These are phyloP conservation scores for Oryzias javanicus DNA, from an alignment of 2,113 vertebrate species.

Conservation along the genomic window DNA sequence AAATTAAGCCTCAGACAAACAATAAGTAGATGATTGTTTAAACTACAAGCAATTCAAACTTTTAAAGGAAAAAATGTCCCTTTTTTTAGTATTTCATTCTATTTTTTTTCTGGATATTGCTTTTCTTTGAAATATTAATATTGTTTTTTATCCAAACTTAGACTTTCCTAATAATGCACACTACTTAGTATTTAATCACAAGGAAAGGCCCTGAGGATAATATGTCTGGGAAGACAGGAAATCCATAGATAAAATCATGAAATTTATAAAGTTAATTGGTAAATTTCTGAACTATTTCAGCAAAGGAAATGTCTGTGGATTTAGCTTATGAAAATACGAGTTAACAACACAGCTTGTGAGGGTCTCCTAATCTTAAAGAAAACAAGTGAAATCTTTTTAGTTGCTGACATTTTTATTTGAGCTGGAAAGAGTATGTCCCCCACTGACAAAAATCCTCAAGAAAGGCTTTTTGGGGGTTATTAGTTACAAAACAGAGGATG, in stretches of 20 bases:
- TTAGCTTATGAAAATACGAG: constrained; percentile 27
- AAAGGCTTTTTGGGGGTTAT: constrained; percentile 42
- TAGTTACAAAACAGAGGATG: constrained; percentile 29
- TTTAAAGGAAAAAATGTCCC: no score
- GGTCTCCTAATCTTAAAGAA: constrained; percentile 39
- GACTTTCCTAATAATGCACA: constrained; percentile 25
- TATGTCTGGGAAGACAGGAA: constrained; percentile 22
- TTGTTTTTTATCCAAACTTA: constrained; percentile 26
- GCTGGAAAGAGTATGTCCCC: constrained; percentile 28
- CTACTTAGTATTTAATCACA: constrained; percentile 36
- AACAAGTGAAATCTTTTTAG: constrained; percentile 37
- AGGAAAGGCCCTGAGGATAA: constrained; percentile 12
- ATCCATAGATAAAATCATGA: constrained; percentile 31
- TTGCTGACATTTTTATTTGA: constrained; percentile 49
- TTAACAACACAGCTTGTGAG: constrained; percentile 5
- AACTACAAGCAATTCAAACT: no score
- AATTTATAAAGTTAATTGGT: constrained; percentile 33
- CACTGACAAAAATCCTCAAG: constrained; percentile 52
- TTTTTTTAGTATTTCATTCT: no score
- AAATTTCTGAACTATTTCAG: constrained; percentile 16
- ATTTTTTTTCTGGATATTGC: no score
- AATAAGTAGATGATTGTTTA: no score
- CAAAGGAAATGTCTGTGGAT: constrained; percentile 24
- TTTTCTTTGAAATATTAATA: not conserved
- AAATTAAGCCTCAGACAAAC: constrained; percentile 29